These are phyloP conservation scores for Noctua janthe DNA, from an alignment of 2,888 invertebrate genomes.

Conservation along the genomic window DNA sequence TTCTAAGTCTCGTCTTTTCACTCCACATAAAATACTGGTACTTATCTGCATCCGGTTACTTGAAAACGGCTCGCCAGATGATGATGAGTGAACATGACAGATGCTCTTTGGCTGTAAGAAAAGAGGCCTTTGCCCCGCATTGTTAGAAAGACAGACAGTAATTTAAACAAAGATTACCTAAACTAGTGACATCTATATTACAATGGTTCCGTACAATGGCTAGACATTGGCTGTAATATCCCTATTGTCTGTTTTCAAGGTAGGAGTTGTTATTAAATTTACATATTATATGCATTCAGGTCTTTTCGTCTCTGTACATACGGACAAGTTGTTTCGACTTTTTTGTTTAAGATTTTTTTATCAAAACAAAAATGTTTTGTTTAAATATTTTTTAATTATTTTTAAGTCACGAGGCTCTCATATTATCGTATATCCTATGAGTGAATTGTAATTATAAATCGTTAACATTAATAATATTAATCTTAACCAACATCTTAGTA, in stretches of 20 bases:
- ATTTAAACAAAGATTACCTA: neutral
- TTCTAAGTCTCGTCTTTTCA: no score
- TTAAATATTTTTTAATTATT: neutral
- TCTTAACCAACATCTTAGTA: neutral
- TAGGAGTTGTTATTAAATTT: constrained; percentile 32
- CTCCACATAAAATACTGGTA: no score
- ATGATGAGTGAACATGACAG: no score
- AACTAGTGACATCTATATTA: constrained; percentile 17
- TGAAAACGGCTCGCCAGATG: no score
- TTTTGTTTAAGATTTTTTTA: neutral
- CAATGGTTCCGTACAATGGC: constrained; percentile 28
- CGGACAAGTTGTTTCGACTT: neutral
- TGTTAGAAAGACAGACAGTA: neutral
- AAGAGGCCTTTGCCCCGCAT: neutral
- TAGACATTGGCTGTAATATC: constrained; percentile 36
- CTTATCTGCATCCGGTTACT: no score
- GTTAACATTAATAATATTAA: neutral
- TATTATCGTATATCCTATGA: no score
- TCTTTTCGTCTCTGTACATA: constrained; percentile 7
- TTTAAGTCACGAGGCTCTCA: neutral
- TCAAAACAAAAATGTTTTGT: no score
- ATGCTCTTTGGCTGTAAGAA: no score
- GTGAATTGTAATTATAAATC: neutral
- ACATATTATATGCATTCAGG: constrained; percentile 25
- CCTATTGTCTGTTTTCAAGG: constrained; percentile 39